Conservation (phyloP, 2,888 invertebrate genomes). For the Volucella zonaria region DNA sequence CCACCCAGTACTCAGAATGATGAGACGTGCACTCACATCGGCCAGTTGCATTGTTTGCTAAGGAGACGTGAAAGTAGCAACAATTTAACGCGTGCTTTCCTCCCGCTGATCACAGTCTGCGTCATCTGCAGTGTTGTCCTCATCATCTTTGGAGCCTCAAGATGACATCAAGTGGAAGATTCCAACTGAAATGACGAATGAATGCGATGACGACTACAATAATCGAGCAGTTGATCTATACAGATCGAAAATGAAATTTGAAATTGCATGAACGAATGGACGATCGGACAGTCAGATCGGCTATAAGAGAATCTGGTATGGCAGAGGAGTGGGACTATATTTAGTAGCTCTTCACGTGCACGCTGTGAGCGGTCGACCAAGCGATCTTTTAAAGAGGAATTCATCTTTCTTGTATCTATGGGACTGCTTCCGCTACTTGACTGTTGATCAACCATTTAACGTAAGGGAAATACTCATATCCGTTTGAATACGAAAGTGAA, state of each 20-base stretch:
- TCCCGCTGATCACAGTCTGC: slow-evolving; percentile 1
- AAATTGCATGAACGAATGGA: slow-evolving; percentile 27
- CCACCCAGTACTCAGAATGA: slow-evolving; percentile 58
- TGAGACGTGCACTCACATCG: slow-evolving; percentile 35
- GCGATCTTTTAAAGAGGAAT: slow-evolving; percentile 20
- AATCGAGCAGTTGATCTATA: slow-evolving; percentile 20
- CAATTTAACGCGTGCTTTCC: slow-evolving; percentile 71
- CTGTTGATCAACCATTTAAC: slow-evolving; percentile 8
- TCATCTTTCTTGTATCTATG: slow-evolving; percentile 10
- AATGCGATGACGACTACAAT: slow-evolving; percentile 45
- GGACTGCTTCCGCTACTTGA: slow-evolving; percentile 23
- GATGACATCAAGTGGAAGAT: slow-evolving; percentile 72
- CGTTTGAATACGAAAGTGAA: slow-evolving; percentile 17
- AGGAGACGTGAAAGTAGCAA: slow-evolving; percentile 73
- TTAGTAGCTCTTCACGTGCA: slow-evolving; percentile 12
- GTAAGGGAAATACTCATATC: slow-evolving; percentile 18
- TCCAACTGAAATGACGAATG: slow-evolving; percentile 70
- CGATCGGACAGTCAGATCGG: slow-evolving; percentile 57
- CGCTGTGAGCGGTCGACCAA: slow-evolving; percentile 28
- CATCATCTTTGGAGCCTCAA: slow-evolving; percentile 59
- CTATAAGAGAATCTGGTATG: slow-evolving; percentile 44
- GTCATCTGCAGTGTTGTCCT: slow-evolving; percentile 25
- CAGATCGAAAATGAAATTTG: slow-evolving; percentile 62
- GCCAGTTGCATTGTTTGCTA: slow-evolving; percentile 60
- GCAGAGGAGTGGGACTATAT: slow-evolving; percentile 17